phyloP scores from a whole-genome alignment of 2,113 vertebrate genomes.

The Chlamydotis undulata region DNA sequence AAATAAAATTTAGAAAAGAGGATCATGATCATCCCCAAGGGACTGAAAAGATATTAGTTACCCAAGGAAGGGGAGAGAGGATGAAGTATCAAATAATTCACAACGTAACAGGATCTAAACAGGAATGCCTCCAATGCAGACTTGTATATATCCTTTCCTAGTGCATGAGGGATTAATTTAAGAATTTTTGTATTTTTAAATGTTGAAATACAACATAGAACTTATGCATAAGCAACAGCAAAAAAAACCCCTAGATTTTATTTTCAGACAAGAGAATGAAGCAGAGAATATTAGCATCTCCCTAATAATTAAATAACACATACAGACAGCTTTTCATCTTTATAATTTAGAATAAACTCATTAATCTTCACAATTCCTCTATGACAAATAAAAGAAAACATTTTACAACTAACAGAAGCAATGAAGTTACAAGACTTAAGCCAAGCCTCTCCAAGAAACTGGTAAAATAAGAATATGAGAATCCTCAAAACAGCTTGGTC shows the following conservation, averaged over 20 bases:
- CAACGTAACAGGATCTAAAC: neutral
- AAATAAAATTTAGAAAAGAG: neutral
- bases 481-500: neutral
- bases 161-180: neutral
- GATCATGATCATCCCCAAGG: neutral
- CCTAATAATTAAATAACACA: neutral
- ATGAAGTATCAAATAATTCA: neutral
- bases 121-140: neutral
- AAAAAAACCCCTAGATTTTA: neutral
- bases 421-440: neutral
- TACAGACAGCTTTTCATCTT: neutral
- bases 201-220: neutral
- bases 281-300: neutral
- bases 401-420: neutral
- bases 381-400: neutral
- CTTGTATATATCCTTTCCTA: neutral
- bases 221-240: neutral
- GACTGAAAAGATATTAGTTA: neutral
- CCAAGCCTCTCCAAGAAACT: neutral
- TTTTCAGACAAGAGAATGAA: neutral
- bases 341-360: slow-evolving; percentile 3
- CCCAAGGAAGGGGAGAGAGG: neutral
- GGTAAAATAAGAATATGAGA: neutral
- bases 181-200: neutral
- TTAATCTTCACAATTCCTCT: neutral